phyloP scores from a whole-genome alignment of 2,888 invertebrate genomes.

The Lasius fuliginosus region DNA sequence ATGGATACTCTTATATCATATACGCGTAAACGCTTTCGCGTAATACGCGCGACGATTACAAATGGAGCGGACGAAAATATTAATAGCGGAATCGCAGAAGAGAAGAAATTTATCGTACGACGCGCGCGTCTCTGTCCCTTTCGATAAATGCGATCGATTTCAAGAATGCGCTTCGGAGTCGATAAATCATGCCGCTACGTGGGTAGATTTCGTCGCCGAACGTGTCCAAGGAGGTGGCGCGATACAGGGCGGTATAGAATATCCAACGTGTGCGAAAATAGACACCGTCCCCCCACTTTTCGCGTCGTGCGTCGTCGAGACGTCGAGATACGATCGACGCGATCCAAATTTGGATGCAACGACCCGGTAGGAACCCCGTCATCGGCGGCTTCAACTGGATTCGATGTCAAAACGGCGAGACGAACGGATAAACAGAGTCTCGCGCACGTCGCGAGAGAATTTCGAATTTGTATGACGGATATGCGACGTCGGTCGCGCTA shows the following conservation, averaged over 20 bases:
- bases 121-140: neutral
- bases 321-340: conserved; percentile 83
- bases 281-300: conserved; percentile 85
- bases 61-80: conserved; percentile 22
- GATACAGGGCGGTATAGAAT: conserved; percentile 78
- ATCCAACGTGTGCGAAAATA: conserved; percentile 84
- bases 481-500: conserved; percentile 2
- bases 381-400: conserved; percentile 52
- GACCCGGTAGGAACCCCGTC: conserved; percentile 83
- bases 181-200: conserved; percentile 62
- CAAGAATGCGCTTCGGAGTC: neutral
- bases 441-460: neutral
- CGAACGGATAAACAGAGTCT: conserved; percentile 34
- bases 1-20: neutral
- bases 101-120: conserved; percentile 7
- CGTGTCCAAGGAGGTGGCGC: neutral
- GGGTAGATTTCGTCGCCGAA: conserved; percentile 55
- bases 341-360: conserved; percentile 89
- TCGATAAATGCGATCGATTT: conserved; percentile 36
- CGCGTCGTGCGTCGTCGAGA: conserved; percentile 80
- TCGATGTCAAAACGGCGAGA: conserved; percentile 59
- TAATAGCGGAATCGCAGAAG: neutral
- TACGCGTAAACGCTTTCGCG: neutral
- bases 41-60: neutral
- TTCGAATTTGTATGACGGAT: neutral